Conservation (phyloP, 2,888 invertebrate genomes). For the Agrilus biguttatus region DNA sequence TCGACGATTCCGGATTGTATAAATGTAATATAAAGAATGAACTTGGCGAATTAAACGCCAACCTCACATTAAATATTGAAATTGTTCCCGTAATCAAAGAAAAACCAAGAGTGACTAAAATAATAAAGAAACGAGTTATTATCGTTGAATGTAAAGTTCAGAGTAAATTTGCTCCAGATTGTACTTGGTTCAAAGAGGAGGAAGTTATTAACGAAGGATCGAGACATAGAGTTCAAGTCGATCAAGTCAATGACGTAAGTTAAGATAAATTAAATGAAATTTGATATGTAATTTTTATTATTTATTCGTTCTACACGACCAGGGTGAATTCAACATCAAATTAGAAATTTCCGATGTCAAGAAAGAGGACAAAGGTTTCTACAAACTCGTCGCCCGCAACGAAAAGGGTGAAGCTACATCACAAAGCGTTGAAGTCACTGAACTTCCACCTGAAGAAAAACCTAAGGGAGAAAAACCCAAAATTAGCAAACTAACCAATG, state of each 20-base stretch:
- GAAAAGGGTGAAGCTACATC: conserved; percentile 88
- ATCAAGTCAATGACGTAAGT: conserved; percentile 63
- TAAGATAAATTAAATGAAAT: conserved; percentile 1
- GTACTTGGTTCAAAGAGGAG: conserved; percentile 86
- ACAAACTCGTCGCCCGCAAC: conserved; percentile 82
- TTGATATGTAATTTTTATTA: too few relatives aligned
- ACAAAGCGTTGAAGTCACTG: conserved; percentile 73
- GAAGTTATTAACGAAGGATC: conserved; percentile 63
- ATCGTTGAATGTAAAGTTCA: conserved; percentile 88
- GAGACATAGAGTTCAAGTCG: conserved; percentile 60
- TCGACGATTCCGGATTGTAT: conserved; percentile 94
- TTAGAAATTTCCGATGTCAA: conserved; percentile 77
- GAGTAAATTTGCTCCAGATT: conserved; percentile 84
- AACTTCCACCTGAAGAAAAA: conserved; percentile 62
- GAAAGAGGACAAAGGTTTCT: conserved; percentile 70
- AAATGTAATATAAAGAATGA: conserved; percentile 95
- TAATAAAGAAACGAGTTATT: conserved; percentile 83
- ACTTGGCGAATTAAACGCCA: conserved; percentile 92
- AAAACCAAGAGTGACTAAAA: conserved; percentile 80
- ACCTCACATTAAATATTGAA: conserved; percentile 94
- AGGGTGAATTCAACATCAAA: conserved; percentile 83
- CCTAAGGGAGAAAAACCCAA: conserved; percentile 69
- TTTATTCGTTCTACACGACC: too few relatives aligned
- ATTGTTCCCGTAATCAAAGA: conserved; percentile 91
- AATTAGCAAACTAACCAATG: conserved; percentile 59